Evolutionary conservation across 1,140 invertebrate genomes (phyloP), one percentile per base, ranked within the genome.

Genomic region (Microplitis demolitor): DNA sequence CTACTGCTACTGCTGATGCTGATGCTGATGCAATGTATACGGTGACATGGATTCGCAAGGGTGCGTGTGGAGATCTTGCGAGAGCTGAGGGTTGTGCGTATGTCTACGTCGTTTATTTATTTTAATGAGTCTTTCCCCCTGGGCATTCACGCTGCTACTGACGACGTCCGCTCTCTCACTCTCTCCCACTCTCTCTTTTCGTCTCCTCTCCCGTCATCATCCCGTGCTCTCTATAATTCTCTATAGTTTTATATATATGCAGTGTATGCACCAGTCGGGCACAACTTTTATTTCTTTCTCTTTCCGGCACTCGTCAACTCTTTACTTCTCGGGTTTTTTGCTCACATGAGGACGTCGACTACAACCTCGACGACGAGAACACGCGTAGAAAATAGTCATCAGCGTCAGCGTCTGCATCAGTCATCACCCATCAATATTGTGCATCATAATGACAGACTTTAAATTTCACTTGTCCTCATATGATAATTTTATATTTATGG

Each of bases 51-150:
- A 72, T 75, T 68, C 60, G 63, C 60, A 64, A 64, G 62, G 62
- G 62, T 53, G 69, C 66, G 70, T 74, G 63, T 75, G 66, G 9
- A 64, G 62, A 50, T 24, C 31, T 50, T 50, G 14, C 34, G 60
- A 8, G 60, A 31, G 39, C 13, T 35, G 16, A 39, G 13, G 35
- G 33, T 6, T 37, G 37, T 64, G 34, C 34, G 34, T 64, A 50
- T 50, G 62, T 64, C 14, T 64, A 53, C 75, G 39, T 61, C 74
- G 77, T 79, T 81, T 85, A 83, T 85, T 86, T 82, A 85, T 85
- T 84, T 84, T 85, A 85, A 86, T 84, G 82, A 85, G 80, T 81
- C 78, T 74, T 81, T 78, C 74, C 77, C 75, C 60, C 74, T 39
- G 16, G 61, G 75, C 74, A 74, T 64, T 63, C 60, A 74, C 69